Evolutionary conservation across 2,888 invertebrate genomes (phyloP).

Genomic region (Xylophagus ater): DNA sequence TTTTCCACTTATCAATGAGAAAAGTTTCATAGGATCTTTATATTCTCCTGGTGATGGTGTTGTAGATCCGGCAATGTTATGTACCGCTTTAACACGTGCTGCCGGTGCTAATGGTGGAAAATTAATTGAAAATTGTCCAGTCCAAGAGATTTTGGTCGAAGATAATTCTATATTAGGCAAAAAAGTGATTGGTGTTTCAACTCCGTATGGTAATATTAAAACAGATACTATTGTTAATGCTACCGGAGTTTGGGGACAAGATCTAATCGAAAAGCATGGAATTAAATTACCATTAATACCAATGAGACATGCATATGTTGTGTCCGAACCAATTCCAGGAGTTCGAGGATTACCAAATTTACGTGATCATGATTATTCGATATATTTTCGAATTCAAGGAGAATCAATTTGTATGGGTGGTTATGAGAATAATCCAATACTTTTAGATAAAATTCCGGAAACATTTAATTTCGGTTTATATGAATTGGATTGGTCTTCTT

Average conservation of each 20-base stretch:
- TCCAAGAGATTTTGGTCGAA: constrained; percentile 57
- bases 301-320: constrained; percentile 81
- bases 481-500: constrained; percentile 78
- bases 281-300: constrained; percentile 62
- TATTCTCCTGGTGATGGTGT: constrained; percentile 73
- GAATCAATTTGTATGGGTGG: constrained; percentile 76
- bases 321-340: constrained; percentile 67
- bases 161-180: constrained; percentile 41
- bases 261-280: constrained; percentile 42
- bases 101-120: constrained; percentile 60
- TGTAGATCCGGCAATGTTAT: constrained; percentile 74
- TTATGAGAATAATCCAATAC: constrained; percentile 74
- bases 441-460: constrained; percentile 62
- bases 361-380: constrained; percentile 71
- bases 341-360: constrained; percentile 68
- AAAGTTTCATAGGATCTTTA: constrained; percentile 62
- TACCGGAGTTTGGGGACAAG: constrained; percentile 68
- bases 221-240: constrained; percentile 67
- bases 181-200: constrained; percentile 65
- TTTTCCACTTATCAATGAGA: constrained; percentile 66
- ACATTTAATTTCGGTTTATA: constrained; percentile 76
- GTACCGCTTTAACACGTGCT: constrained; percentile 60
- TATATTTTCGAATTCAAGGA: constrained; percentile 76
- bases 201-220: constrained; percentile 56
- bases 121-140: constrained; percentile 64